Evolutionary conservation across 2,888 invertebrate species (phyloP).

Genomic region (Pterostichus madidus): DNA sequence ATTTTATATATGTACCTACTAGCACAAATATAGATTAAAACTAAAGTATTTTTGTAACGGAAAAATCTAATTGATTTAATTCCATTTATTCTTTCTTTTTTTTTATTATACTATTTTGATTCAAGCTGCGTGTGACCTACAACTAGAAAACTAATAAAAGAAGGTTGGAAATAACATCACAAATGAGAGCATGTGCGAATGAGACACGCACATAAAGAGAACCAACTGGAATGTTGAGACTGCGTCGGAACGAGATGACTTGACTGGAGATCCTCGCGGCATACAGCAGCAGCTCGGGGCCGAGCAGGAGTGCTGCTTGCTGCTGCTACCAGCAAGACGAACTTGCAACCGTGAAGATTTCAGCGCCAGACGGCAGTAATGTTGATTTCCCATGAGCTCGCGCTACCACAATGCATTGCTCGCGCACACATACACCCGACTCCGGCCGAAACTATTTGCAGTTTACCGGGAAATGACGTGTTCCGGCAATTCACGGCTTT

Average conservation of each 20-base stretch:
- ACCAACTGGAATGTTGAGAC: not conserved
- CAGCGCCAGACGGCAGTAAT: conserved; percentile 69
- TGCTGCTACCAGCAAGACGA: conserved; percentile 37
- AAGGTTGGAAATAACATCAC: conserved; percentile 6
- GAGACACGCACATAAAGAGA: conserved; percentile 34
- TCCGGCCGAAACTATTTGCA: conserved; percentile 70
- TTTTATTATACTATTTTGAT: not conserved
- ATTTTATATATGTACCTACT: too few species aligned
- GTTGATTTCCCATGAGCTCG: conserved; percentile 73
- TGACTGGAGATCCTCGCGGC: not conserved
- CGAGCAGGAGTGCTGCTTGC: not conserved
- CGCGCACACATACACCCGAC: conserved; percentile 68
- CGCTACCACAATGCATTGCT: conserved; percentile 71
- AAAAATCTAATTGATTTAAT: not conserved
- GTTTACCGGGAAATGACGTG: conserved; percentile 70
- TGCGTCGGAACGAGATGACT: conserved; percentile 15
- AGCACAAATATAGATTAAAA: too few species aligned
- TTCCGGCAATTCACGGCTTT: conserved; percentile 70
- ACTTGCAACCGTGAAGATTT: conserved; percentile 58
- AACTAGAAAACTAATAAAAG: conserved; percentile 29
- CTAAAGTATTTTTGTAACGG: too few species aligned
- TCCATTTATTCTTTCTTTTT: not conserved
- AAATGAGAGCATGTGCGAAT: conserved; percentile 15
- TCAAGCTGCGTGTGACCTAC: conserved; percentile 26
- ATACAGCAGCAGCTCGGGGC: not conserved